Base-by-base conservation (phyloP, 2,797 vertebrate species). In the Sebastes cheni region DNA sequence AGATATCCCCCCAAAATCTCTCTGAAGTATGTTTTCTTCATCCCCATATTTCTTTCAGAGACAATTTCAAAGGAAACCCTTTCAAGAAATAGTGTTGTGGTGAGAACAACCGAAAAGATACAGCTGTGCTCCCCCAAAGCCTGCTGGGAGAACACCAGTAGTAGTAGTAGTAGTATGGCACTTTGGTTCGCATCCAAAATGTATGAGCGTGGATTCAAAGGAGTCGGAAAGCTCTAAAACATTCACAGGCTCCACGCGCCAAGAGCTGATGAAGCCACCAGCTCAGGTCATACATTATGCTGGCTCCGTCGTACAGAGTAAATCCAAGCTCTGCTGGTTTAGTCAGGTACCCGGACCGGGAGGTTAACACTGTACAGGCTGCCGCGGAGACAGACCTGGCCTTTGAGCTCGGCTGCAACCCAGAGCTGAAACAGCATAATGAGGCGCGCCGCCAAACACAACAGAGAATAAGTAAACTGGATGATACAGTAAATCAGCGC, bases 141-240 rank as follows among this genome's bases (percentile, higher is more conserved):
- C 81, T 59, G 32, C 81, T 59, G 29, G 27, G 55, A 72, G 76
- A 84, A 83, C 78, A 67, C 30, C 46, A 65, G 61, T 6, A 7
- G 62, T 42, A 39, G 30, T 66, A 32, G 36, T 66, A 72, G 39
- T 66, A 72, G 70, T 56, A 55, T 50, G 67, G 60, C 46, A 65
- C 42, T 84, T 52, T 86, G 83, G 85, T 87, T 79, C 20, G 8
- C 72, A 77, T 84, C 79, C 85, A 90, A 82, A 87, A 89, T 80
- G 81, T 54, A 84, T 80, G 84, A 92, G 73, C 56, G 10, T 2
- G 6, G 72, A 84, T 84, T 88, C 72, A 87, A 88, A 86, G 76
- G 61, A 86, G 73, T 25, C 9, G 16, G 74, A 81, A 88, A 84
- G 77, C 75, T 82, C 81, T 67, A 34, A 84, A 82, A 83, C 81